Conservation (phyloP, 2,113 vertebrate species). For the Psettodes erumei region DNA sequence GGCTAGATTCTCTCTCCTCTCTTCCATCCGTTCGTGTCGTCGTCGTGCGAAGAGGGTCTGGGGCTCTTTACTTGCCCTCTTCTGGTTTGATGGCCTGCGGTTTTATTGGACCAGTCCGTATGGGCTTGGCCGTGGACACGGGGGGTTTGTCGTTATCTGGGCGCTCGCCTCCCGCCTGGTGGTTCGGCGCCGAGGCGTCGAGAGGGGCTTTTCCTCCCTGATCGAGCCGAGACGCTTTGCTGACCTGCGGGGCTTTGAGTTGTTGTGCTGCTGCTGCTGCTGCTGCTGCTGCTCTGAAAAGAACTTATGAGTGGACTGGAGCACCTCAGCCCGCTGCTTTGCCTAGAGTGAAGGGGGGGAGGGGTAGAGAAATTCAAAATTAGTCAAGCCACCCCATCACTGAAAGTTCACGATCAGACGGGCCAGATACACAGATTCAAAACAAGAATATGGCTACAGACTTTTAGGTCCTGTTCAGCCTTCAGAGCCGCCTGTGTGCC, state of each 20-base stretch:
- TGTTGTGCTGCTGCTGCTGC: slow-evolving; percentile 87
- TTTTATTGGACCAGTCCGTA: slow-evolving; percentile 98
- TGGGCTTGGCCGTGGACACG: slow-evolving; percentile 88
- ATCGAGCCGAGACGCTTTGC: slow-evolving; percentile 88
- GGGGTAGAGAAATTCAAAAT: slow-evolving; percentile 2
- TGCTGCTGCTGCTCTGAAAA: slow-evolving; percentile 94
- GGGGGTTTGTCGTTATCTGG: slow-evolving; percentile 87
- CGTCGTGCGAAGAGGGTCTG: slow-evolving; percentile 32
- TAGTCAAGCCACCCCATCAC: neutral
- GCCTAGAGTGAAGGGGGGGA: slow-evolving; percentile 86
- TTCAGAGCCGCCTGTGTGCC: slow-evolving; percentile 90
- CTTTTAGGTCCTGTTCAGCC: slow-evolving; percentile 95
- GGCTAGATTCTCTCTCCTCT: slow-evolving; percentile 49
- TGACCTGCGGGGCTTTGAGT: slow-evolving; percentile 88
- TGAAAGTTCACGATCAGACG: neutral
- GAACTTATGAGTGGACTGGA: slow-evolving; percentile 98
- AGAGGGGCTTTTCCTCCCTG: slow-evolving; percentile 86
- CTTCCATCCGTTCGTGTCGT: slow-evolving; percentile 46
- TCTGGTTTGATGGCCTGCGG: slow-evolving; percentile 99
- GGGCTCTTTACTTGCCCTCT: slow-evolving; percentile 89
- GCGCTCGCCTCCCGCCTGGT: slow-evolving; percentile 80
- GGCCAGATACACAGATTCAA: neutral
- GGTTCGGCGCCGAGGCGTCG: slow-evolving; percentile 84
- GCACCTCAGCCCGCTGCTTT: slow-evolving; percentile 98
- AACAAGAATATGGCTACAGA: slow-evolving; percentile 61